These are phyloP conservation scores for Baronia brevicornis DNA, from an alignment of 2,888 invertebrate species.

Conservation along the genomic window DNA sequence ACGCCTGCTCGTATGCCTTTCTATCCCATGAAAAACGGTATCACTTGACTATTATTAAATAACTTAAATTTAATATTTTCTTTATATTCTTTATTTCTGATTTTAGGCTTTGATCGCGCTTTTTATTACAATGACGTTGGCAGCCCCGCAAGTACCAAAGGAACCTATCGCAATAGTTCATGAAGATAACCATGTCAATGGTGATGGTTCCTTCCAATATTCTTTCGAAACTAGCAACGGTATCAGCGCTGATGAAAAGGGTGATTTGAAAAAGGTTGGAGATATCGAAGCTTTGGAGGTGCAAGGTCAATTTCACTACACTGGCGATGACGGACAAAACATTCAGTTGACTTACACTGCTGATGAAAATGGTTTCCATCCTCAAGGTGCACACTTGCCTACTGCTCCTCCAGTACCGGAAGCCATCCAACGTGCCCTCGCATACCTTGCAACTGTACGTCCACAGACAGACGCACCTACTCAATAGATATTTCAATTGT, in stretches of 20 bases:
- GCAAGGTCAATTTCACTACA: slow-evolving; percentile 80
- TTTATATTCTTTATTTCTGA: slow-evolving; percentile 3
- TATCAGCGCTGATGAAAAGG: slow-evolving; percentile 77
- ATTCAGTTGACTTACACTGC: slow-evolving; percentile 80
- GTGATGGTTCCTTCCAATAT: slow-evolving; percentile 78
- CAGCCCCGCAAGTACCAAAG: slow-evolving; percentile 53
- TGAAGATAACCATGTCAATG: slow-evolving; percentile 74
- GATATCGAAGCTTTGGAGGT: slow-evolving; percentile 74
- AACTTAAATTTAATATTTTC: slow-evolving; percentile 1
- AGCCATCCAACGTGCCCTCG: slow-evolving; percentile 80
- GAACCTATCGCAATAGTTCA: slow-evolving; percentile 72
- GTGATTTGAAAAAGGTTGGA: slow-evolving; percentile 75
- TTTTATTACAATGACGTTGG: slow-evolving; percentile 46
- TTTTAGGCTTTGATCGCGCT: slow-evolving; percentile 53
- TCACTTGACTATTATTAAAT: neutral
- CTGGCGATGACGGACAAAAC: slow-evolving; percentile 77
- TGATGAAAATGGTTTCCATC: slow-evolving; percentile 83
- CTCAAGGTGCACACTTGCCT: slow-evolving; percentile 77
- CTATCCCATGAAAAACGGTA: too few species aligned
- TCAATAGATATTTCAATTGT: slow-evolving; percentile 16
- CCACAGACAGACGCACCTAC: slow-evolving; percentile 40
- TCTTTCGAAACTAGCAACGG: slow-evolving; percentile 81
- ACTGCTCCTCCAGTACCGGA: slow-evolving; percentile 83
- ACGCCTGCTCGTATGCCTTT: too few species aligned
- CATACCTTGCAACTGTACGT: slow-evolving; percentile 79